Percentiles rank a stretch among this genome's conserved stretches.
Evolutionary conservation across 2,113 vertebrate species (phyloP).

Genomic region (Ovibos moschatus): DNA sequence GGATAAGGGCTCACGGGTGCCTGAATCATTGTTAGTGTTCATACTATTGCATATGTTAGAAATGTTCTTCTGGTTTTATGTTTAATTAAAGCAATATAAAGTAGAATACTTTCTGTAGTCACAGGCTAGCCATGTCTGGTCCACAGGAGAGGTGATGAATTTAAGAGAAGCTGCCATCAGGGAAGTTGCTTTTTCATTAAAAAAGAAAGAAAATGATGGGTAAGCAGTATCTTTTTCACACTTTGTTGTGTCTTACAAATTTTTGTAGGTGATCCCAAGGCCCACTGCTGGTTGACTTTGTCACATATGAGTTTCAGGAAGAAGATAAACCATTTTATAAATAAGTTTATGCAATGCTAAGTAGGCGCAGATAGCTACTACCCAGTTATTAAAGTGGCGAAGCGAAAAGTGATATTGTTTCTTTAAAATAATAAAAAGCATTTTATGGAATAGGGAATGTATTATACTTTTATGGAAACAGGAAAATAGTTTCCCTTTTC

Average conservation of each 20-base stretch:
- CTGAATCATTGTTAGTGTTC: neutral
- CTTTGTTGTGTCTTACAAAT: neutral
- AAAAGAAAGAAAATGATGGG: neutral
- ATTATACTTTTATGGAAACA: neutral
- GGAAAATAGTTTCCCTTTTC: neutral
- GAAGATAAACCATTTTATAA: neutral
- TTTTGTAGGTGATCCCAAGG: neutral
- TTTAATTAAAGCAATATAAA: constrained; percentile 5
- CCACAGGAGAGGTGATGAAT: neutral
- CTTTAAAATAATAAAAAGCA: neutral
- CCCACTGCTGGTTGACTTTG: neutral
- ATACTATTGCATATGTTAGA: neutral
- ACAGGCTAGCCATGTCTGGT: neutral
- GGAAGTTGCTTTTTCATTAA: neutral
- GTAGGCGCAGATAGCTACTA: neutral
- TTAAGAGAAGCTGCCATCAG: neutral
- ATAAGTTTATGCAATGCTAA: neutral
- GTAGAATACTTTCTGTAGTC: neutral
- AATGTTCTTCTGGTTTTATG: neutral
- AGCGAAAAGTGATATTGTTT: neutral
- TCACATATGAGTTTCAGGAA: neutral
- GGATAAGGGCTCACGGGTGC: neutral
- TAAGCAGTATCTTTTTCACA: neutral
- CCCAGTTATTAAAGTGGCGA: neutral
- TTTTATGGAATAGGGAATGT: neutral